Conservation (phyloP, 1,140 invertebrate genomes). For the Pseudomyrmex cubaensis region DNA sequence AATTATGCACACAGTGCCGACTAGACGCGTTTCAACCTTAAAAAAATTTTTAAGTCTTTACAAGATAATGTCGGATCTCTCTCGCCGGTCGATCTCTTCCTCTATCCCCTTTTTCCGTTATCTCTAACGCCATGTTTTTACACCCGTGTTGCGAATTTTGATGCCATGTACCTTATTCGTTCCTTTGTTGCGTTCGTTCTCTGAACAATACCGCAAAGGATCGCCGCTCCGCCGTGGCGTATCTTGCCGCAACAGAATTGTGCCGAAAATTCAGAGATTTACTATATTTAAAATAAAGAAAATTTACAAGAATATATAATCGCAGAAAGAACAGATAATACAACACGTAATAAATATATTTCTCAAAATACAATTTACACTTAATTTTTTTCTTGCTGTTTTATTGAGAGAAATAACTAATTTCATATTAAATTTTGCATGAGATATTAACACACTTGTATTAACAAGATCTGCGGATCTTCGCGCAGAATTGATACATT, state of each 20-base stretch:
- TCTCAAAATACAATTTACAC: neutral
- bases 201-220: conserved; percentile 24
- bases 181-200: neutral
- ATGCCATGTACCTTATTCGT: neutral
- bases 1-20: conserved; percentile 70
- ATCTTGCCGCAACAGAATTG: too few species aligned
- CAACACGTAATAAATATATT: neutral
- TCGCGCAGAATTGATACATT: conserved; percentile 21
- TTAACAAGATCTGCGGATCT: neutral
- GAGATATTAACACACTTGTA: conserved; percentile 4
- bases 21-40: conserved; percentile 7
- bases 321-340: too few species aligned
- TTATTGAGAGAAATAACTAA: neutral
- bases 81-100: neutral
- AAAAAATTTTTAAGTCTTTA: neutral
- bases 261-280: too few species aligned
- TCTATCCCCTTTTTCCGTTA: conserved; percentile 24
- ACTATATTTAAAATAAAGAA: too few species aligned
- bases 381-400: neutral
- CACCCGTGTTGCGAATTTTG: conserved; percentile 13
- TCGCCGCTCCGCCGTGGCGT: neutral
- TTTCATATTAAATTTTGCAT: neutral
- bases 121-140: conserved; percentile 21
- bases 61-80: conserved; percentile 14
- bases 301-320: too few species aligned